Evolutionary conservation across 2,888 invertebrate species (phyloP), one percentile per base, ranked within the genome.

Genomic region (Acleris cristana): DNA sequence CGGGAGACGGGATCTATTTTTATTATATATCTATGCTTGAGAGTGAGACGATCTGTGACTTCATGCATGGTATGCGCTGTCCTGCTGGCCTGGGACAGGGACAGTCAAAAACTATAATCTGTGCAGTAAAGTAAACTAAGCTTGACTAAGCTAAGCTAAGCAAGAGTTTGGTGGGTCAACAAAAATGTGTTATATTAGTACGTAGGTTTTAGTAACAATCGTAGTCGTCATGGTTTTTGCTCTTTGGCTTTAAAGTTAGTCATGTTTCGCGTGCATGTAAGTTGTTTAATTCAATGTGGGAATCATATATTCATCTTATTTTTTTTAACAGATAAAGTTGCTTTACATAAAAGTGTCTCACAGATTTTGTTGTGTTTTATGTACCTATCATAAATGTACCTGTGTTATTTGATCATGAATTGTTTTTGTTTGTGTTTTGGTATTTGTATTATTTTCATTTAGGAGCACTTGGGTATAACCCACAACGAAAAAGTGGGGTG

Each of bases 141-240:
- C n/a, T n/a, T n/a, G n/a, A n/a, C n/a, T n/a, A n/a, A n/a, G n/a
- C 10, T 34, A 10, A 34, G 34, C 34, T 80, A 80, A 81, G 81
- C 70, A 77, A 83, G 79, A 86, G 84, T 83, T 87, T 83, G 84
- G 83, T 81, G 83, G 87, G 87, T 86, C 82, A 86, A 81, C 82
- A 82, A 83, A 82, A 85, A 85, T 83, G 76, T 80, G 79, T 83
- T 84, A 84, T 68, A 72, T 72, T 84, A 82, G 76, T 78, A 75
- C 82, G 84, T 84, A 82, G 78, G 40, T 40, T 77, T 80, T 79
- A 76, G 40, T 53, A 67, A 58, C 53, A 67, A 12, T 63, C 34
- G 19, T 54, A 58, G 57, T 81, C 79, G 80, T 86, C 86, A 89
- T 90, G 89, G 89, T 85, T 84, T 90, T 89, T 88, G 89, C 89